Evolutionary conservation across 1,140 invertebrate genomes (phyloP).

Genomic region (Tachypleus tridentatus): DNA sequence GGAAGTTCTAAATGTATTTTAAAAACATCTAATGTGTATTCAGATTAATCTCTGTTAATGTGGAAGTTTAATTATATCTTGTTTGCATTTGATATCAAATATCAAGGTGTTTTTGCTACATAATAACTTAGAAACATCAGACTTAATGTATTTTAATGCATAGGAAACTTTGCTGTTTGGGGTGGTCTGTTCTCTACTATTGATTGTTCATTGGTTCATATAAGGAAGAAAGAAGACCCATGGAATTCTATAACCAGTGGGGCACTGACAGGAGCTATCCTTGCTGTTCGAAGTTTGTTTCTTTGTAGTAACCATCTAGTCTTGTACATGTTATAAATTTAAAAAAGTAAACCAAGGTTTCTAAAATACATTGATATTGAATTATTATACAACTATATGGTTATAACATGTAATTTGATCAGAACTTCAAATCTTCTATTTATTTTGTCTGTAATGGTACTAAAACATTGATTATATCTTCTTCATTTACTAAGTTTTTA

Average conservation of each 20-base stretch:
- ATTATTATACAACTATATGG: too few relatives aligned
- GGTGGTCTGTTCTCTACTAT: conserved; percentile 94
- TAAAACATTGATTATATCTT: too few relatives aligned
- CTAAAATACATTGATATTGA: neutral
- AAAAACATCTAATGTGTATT: too few relatives aligned
- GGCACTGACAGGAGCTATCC: conserved; percentile 82
- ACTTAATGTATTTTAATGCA: conserved; percentile 12
- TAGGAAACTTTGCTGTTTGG: conserved; percentile 74
- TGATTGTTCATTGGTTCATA: conserved; percentile 87
- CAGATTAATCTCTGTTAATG: too few relatives aligned
- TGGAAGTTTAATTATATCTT: too few relatives aligned
- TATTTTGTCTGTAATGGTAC: too few relatives aligned
- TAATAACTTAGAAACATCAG: neutral
- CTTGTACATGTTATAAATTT: conserved; percentile 1
- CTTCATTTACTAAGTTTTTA: too few relatives aligned
- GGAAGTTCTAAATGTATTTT: too few relatives aligned
- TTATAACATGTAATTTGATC: too few relatives aligned
- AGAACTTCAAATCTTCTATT: too few relatives aligned
- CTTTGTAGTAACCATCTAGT: neutral
- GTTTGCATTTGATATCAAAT: too few relatives aligned
- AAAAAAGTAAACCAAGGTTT: neutral
- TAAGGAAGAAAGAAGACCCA: conserved; percentile 93
- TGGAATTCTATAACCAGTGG: conserved; percentile 98
- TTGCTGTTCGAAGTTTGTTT: conserved; percentile 69
- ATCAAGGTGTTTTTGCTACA: neutral